These are phyloP conservation scores for Zosterops hypoxanthus DNA, from an alignment of 2,113 vertebrate species.

Conservation along the genomic window DNA sequence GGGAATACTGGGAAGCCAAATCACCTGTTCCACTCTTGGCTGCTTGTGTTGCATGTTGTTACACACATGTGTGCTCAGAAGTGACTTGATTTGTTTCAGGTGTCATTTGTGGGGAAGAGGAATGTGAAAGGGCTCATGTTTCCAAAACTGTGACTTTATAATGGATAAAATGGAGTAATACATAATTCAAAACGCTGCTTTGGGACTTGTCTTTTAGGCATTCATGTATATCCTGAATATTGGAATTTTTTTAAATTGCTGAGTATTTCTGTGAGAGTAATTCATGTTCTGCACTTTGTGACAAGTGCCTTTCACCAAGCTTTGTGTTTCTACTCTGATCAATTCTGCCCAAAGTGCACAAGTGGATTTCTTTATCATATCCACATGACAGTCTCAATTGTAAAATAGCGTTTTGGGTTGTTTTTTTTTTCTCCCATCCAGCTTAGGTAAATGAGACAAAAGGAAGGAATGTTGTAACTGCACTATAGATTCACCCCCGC, in stretches of 20 bases:
- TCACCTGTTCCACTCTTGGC: background rate
- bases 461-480: background rate
- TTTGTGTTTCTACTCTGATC: background rate
- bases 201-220: background rate
- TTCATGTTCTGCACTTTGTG: background rate
- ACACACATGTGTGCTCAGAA: background rate
- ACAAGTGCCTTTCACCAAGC: background rate
- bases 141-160: background rate
- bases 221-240: background rate
- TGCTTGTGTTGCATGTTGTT: background rate
- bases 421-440: fast-evolving
- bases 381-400: background rate
- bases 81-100: background rate
- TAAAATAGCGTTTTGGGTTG: fast-evolving
- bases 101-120: background rate
- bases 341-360: background rate
- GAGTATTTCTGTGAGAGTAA: background rate
- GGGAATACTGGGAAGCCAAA: background rate
- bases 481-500: background rate
- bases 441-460: background rate
- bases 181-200: background rate
- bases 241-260: background rate
- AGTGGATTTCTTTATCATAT: background rate
- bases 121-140: background rate
- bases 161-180: background rate